Conservation (phyloP, 2,888 invertebrate species). For the Agapostemon virescens region DNA sequence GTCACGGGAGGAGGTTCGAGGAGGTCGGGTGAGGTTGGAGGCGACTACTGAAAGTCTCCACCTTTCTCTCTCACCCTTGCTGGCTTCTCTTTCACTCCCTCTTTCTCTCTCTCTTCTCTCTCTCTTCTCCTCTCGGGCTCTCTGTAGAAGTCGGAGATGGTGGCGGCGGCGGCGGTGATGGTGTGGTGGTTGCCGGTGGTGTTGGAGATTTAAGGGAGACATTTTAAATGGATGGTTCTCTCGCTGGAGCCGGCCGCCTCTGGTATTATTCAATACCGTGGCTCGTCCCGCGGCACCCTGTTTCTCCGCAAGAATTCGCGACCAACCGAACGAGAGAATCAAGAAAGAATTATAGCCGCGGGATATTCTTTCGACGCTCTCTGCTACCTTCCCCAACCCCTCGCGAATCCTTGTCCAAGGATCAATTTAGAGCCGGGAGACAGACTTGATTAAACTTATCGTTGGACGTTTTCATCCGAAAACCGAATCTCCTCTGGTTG, state of each 20-base stretch:
- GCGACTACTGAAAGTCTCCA: conserved; percentile 70
- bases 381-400: neutral
- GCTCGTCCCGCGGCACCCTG: conserved; percentile 59
- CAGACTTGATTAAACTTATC: neutral
- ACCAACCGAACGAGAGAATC: conserved; percentile 43
- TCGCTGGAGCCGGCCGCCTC: conserved; percentile 66
- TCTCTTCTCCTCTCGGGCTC: neutral
- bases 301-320: conserved; percentile 63
- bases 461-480: neutral
- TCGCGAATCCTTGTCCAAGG: neutral
- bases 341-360: conserved; percentile 32
- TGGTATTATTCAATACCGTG: conserved; percentile 70
- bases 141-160: conserved; percentile 40
- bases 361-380: conserved; percentile 11
- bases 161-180: conserved; percentile 65
- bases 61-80: neutral
- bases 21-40: conserved; percentile 52
- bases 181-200: conserved; percentile 72
- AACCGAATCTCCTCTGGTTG: neutral
- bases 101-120: neutral
- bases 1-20: conserved; percentile 53
- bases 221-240: conserved; percentile 81
- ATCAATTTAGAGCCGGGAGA: neutral
- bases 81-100: neutral
- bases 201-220: conserved; percentile 76